A percentile compares a stretch with the other conserved stretches of the same genome.
Evolutionary conservation across 2,888 invertebrate species (phyloP).

Genomic region (Dynastes grantii): DNA sequence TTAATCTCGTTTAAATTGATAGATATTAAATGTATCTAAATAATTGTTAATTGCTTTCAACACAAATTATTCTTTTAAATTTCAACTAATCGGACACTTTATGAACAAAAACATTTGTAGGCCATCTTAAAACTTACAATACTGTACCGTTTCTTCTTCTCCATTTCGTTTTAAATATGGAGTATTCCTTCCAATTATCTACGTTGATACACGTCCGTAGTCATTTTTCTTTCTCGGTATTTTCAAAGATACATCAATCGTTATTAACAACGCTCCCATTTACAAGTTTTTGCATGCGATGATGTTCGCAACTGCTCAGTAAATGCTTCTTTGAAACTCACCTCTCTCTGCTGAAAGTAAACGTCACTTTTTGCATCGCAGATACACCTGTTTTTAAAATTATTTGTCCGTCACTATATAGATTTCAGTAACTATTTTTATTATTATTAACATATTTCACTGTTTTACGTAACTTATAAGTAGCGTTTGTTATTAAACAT

Average conservation of each 20-base stretch:
- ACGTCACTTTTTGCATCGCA: neutral
- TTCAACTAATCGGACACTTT: too few species aligned
- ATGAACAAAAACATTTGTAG: too few species aligned
- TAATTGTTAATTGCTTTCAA: too few species aligned
- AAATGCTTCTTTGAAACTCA: slow-evolving; percentile 19
- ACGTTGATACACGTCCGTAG: neutral
- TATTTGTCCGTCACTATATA: neutral
- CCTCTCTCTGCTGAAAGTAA: slow-evolving; percentile 13
- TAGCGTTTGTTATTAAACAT: too few species aligned
- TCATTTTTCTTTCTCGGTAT: slow-evolving; percentile 25
- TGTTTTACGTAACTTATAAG: too few species aligned
- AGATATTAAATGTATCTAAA: too few species aligned
- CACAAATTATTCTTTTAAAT: too few species aligned
- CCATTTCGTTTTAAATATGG: slow-evolving; percentile 4
- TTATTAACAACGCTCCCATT: neutral
- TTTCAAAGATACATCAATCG: slow-evolving; percentile 22
- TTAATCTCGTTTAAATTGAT: too few species aligned
- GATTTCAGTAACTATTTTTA: too few species aligned
- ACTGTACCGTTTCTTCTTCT: neutral
- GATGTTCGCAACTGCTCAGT: slow-evolving; percentile 6
- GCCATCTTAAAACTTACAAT: neutral
- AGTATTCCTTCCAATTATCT: slow-evolving; percentile 1
- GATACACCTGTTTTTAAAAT: neutral
- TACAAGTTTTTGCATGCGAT: slow-evolving; percentile 19
- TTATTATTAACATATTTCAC: too few species aligned